Base-by-base conservation (phyloP, 2,113 vertebrate genomes). In the Nymphicus hollandicus region DNA sequence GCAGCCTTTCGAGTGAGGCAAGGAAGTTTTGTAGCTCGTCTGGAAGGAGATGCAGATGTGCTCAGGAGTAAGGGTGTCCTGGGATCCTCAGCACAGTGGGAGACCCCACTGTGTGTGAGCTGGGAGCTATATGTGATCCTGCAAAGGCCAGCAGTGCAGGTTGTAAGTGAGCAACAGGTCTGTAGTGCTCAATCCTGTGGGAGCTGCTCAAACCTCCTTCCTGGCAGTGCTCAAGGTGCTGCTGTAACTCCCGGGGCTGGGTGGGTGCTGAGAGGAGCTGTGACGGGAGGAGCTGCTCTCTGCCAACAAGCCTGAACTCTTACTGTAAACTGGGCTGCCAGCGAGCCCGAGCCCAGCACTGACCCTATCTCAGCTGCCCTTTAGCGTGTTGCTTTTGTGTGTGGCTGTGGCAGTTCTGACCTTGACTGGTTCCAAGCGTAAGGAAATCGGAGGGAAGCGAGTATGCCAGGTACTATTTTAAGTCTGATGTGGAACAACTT, bases 171-270 rank as follows among this genome's bases (percentile, higher is more conserved):
- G 66, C 89, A 69, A 27, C 44, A 56, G 64, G 64, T 56, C 6
- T 47, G 71, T n/a, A 4, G 15, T 8, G 27, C 35, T 31, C 0
- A 28, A 18, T 12, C 33, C 76, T 2, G 8, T 5, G 22, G 2
- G 31, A 37, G 3, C 17, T 14, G 18, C 69, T 87, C 0, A 0
- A 6, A 0, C 11, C 4, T 6, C 19, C 0, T 5, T 55, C 13
- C 79, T 60, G 66, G 46, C 13, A 11, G 3, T 9, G 69, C 31
- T 56, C 10, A 3, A 17, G 79, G 55, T 17, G 73, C 81, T 89
- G 64, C 8, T 43, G 1, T 17, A 33, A 4, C 9, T 61, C 3
- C 47, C 7, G 43, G 23, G 53, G 28, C 77, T 50, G 49, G 13
- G 22, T 33, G 33, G 46, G 66, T 11, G 39, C 31, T 1, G 10